These are phyloP conservation scores for Falco cherrug DNA, from an alignment of 2,797 vertebrate genomes.

Conservation along the genomic window DNA sequence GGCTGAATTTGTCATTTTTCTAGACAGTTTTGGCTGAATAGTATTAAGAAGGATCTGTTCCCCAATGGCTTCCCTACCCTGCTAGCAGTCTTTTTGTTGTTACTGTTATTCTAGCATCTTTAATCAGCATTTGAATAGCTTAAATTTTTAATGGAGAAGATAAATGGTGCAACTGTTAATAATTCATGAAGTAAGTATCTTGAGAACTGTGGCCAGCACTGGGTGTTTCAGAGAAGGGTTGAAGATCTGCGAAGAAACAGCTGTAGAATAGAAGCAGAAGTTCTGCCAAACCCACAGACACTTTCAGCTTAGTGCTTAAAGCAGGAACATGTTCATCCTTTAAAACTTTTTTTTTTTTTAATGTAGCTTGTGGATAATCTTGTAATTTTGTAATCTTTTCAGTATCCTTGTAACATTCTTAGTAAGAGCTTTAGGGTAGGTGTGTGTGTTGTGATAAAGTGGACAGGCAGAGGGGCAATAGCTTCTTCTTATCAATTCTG, in stretches of 20 bases:
- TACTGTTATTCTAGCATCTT: neutral
- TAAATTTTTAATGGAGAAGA: neutral
- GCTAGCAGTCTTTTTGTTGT: neutral
- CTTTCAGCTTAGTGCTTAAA: neutral
- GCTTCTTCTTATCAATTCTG: neutral
- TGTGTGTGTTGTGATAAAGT: neutral
- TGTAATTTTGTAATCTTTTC: neutral
- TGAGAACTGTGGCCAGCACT: neutral
- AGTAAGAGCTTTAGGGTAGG: neutral
- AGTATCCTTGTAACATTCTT: neutral
- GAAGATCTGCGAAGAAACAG: neutral
- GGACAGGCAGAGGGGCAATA: neutral
- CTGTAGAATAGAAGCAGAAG: neutral
- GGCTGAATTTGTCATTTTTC: neutral
- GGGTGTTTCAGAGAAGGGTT: neutral
- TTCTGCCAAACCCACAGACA: neutral
- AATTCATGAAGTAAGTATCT: neutral
- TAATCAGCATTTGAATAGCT: neutral
- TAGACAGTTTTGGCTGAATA: neutral
- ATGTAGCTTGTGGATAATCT: neutral
- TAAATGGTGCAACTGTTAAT: neutral
- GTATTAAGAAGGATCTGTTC: neutral
- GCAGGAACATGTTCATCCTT: neutral
- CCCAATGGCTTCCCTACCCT: neutral
- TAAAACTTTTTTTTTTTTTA: neutral